Evolutionary conservation across 2,888 invertebrate species (phyloP), one percentile per base, ranked within the genome.

Genomic region (Diloba caeruleocephala): DNA sequence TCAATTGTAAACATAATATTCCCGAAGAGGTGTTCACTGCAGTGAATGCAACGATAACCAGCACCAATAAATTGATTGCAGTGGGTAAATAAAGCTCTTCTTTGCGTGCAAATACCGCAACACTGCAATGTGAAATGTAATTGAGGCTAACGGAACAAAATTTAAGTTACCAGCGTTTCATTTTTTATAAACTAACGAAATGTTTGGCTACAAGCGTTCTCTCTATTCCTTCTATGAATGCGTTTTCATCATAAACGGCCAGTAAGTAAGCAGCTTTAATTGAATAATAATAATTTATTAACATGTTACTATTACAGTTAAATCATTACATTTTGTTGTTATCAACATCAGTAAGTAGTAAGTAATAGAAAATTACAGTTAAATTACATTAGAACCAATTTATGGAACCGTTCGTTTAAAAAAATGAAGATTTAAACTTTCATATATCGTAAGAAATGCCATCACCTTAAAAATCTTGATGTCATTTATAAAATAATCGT

Each of bases 71-170:
- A 79, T 76, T 78, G 74, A 57, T 52, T 61, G 60, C 56, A 64
- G 65, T 57, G 55, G 60, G 66, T 64, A 66, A 74, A 82, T 72
- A 79, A 77, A 71, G 66, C 64, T 69, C 71, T 69, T 71, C 72
- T 76, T 76, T 70, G 67, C 65, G 63, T 60, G 63, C 68, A 72
- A 74, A 78, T 73, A 81, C 72, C 57, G 75, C 72, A 66, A 61
- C 66, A 67, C 64, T 64, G 74, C 68, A 72, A 72, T 71, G 70
- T 55, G 64, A 64, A 71, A 75, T 72, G 68, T 75, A 79, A 80
- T 81, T 77, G 74, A 73, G 71, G 76, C 62, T 73, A 65, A 57
- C 57, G 53, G 37, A 71, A 67, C 63, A 57, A 63, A 74, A 71
- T 75, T 69, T 69, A 70, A 70, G 67, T 69, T 58, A 53, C 48